Conservation (phyloP, 2,888 invertebrate species). For the Temnothorax ravouxi region DNA sequence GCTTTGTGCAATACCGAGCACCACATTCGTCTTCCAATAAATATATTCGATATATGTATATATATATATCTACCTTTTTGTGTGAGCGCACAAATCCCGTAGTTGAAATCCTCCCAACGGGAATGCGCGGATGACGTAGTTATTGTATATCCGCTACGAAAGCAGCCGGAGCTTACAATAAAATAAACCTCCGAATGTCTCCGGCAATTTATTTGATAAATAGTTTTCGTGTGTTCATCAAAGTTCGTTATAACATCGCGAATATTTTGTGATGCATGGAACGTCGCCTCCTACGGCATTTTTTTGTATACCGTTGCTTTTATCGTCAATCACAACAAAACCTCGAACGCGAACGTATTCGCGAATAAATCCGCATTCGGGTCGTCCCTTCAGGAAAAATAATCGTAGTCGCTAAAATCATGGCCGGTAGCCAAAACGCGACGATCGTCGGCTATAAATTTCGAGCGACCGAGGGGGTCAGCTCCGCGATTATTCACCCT, state of each 20-base stretch:
- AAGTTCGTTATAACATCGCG: constrained; percentile 22
- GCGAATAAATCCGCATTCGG: constrained; percentile 5
- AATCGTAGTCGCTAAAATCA: constrained; percentile 1
- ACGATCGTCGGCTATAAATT: constrained; percentile 18
- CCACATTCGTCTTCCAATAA: constrained; percentile 24
- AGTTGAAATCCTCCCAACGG: not conserved
- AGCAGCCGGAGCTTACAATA: not conserved
- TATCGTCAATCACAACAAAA: constrained; percentile 4
- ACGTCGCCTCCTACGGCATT: not conserved
- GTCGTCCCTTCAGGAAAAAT: not conserved
- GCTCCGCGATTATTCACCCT: constrained; percentile 26
- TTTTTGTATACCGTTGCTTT: not conserved
- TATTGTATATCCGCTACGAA: constrained; percentile 20
- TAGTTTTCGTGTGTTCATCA: constrained; percentile 14
- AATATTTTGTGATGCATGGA: not conserved
- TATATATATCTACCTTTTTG: not conserved
- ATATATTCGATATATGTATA: not conserved
- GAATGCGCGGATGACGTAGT: constrained; percentile 18
- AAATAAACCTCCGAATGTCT: constrained; percentile 28
- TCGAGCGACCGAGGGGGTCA: not conserved
- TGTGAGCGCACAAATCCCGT: not conserved
- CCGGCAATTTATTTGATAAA: constrained; percentile 32
- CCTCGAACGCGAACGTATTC: not conserved
- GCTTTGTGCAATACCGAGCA: constrained; percentile 15
- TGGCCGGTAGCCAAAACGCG: constrained; percentile 25